Base-by-base conservation (phyloP, 2,888 invertebrate species). In the Drosophila sordidapex region DNA sequence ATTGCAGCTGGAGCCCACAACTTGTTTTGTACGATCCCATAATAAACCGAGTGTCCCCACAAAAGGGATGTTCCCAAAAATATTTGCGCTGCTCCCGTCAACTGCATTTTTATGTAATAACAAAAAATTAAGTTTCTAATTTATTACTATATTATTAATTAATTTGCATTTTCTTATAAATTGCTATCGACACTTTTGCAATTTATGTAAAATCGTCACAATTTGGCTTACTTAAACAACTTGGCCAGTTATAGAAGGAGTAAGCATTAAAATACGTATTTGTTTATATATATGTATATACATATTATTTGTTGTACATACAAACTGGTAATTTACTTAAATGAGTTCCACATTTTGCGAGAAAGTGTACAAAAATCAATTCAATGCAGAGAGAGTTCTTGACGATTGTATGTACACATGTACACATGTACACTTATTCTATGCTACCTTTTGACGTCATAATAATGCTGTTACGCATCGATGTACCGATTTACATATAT, bases 31-130 rank as follows among this genome's bases (percentile, higher is more conserved):
- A 93, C 91, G 74, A 93, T 93, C 70, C 92, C 91, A 86, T 93
- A 93, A 78, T 93, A 93, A 51, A 92, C 92, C 60, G 93, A 91
- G 82, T 93, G 93, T 38, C 93, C 93, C 93, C 93, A 93, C 62
- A 93, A 76, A 53, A 93, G 85, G 52, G 92, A 92, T 65, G 92
- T 92, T 71, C 93, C 93, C 83, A 93, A 85, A 74, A 93, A 91
- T 67, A 93, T 92, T 90, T 93, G 93, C 75, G 92, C 92, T 74
- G 92, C 93, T 77, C 93, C 93, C 75, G 93, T 93, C 74, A 93
- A 83, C 93, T 93, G 76, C 25, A 89, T 18, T 27, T 38, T n/a
- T 29, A 4, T 36, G 13, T 35, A 36, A 27, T 27, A 56, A 38
- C 15, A 46, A 15, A 25, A 25, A 15, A 33, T 4, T 33, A 8